Evolutionary conservation across 2,113 vertebrate species (phyloP).

Genomic region (Columba livia): DNA sequence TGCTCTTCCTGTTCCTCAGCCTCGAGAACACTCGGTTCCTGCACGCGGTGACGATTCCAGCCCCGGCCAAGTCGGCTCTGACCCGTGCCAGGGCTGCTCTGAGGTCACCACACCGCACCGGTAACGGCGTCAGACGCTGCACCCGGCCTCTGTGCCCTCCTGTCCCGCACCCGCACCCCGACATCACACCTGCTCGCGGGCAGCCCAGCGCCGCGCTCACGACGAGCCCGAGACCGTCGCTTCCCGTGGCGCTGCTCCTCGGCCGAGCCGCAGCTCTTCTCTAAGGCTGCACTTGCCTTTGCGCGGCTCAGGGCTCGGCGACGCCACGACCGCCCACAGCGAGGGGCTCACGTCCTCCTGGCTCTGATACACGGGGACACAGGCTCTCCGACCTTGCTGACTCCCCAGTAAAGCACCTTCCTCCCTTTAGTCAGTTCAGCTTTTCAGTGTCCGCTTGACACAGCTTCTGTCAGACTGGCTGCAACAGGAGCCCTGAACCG

Average conservation of each 20-base stretch:
- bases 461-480: neutral
- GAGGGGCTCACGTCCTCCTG: neutral
- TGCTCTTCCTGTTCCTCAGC: neutral
- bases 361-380: neutral
- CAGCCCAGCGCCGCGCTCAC: neutral
- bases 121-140: neutral
- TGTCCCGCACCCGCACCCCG: too few species aligned
- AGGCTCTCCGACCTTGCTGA: neutral
- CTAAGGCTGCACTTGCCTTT: neutral
- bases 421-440: neutral
- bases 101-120: neutral
- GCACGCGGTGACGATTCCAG: neutral
- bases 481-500: neutral
- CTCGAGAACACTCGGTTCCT: neutral
- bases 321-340: neutral
- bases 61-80: neutral
- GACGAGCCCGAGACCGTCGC: too few species aligned
- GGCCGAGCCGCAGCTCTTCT: neutral
- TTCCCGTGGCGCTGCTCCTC: neutral
- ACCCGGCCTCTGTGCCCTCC: accelerated
- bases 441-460: neutral
- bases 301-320: neutral
- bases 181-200: accelerated
- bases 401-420: neutral
- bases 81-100: neutral